Conservation (phyloP, 1,140 invertebrate species). For the Carposina sasakii region DNA sequence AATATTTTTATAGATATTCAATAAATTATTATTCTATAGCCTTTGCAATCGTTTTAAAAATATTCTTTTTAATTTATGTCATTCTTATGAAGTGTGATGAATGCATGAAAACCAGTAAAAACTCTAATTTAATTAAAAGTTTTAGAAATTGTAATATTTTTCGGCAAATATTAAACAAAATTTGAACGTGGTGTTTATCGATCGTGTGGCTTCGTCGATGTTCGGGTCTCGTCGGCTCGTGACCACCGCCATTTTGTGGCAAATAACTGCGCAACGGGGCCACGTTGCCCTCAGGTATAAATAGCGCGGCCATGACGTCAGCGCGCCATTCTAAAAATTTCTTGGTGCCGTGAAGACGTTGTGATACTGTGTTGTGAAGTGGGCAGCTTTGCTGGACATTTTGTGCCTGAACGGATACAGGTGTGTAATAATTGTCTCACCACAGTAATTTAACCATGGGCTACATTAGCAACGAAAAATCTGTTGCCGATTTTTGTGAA, state of each 20-base stretch:
- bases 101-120: no score
- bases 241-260: slow-evolving; percentile 51
- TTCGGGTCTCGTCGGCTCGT: slow-evolving; percentile 11
- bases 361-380: slow-evolving; percentile 45
- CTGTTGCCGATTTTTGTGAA: slow-evolving; percentile 66
- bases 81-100: no score
- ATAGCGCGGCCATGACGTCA: slow-evolving; percentile 52
- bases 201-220: neutral
- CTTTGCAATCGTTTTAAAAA: no score
- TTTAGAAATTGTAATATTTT: no score
- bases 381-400: slow-evolving; percentile 36
- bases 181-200: neutral
- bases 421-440: slow-evolving; percentile 64
- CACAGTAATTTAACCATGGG: slow-evolving; percentile 57
- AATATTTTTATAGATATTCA: no score
- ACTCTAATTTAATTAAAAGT: no score
- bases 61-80: no score
- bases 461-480: slow-evolving; percentile 58
- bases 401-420: slow-evolving; percentile 63
- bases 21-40: no score
- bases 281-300: slow-evolving; percentile 42
- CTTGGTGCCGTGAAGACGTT: slow-evolving; percentile 44
- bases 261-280: slow-evolving; percentile 52
- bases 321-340: slow-evolving; percentile 35
- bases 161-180: neutral